Conservation (phyloP, 1,140 invertebrate genomes). For the Neodiprion pinetum region DNA sequence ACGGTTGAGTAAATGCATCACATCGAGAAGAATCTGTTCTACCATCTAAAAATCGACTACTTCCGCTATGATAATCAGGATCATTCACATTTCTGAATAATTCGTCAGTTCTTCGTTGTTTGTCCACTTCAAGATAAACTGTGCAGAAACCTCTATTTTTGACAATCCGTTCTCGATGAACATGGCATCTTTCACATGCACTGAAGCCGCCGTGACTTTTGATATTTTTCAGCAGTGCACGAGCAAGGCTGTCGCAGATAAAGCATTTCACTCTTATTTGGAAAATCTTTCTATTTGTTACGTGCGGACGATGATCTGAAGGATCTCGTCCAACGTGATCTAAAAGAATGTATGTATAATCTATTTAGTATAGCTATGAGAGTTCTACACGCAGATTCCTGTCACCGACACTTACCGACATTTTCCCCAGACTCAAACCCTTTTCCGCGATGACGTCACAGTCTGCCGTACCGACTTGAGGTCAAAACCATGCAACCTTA, state of each 20-base stretch:
- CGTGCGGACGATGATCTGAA: no score
- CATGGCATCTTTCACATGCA: neutral
- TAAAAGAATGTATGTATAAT: no score
- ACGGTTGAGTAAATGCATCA: constrained; percentile 18
- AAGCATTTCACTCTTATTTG: neutral
- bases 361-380: no score
- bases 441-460: no score
- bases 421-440: no score
- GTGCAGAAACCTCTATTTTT: neutral
- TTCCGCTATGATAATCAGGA: constrained; percentile 22
- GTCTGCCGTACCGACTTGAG: no score
- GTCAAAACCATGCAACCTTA: no score
- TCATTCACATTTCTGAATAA: constrained; percentile 15
- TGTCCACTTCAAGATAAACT: neutral
- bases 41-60: constrained; percentile 18
- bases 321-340: no score
- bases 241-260: neutral
- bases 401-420: no score
- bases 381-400: no score
- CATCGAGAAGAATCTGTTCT: constrained; percentile 15
- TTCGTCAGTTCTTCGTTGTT: constrained; percentile 16
- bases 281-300: neutral
- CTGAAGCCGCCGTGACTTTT: neutral
- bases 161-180: neutral
- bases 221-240: neutral